phyloP scores from a whole-genome alignment of 37 sponge, comb jelly and placozoan genomes.

The Agelas oroides region DNA sequence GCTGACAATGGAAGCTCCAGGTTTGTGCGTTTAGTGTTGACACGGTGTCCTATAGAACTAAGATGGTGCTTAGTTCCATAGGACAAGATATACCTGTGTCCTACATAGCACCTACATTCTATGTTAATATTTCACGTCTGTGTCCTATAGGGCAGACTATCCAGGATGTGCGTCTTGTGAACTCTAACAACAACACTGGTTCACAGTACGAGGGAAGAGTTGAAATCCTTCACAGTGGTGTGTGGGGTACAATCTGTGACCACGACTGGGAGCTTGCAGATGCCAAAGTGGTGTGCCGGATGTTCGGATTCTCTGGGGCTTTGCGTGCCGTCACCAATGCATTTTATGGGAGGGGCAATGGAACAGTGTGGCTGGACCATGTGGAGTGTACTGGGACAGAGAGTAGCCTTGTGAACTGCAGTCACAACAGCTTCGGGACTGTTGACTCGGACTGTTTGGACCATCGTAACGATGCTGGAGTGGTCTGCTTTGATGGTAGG shows the following conservation, averaged over 20 bases:
- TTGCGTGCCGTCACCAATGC: conserved; percentile 28
- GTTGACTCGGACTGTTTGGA: not conserved
- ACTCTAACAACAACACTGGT: conserved; percentile 23
- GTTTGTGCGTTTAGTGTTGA: too few species aligned
- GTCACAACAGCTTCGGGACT: not conserved
- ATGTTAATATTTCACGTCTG: too few species aligned
- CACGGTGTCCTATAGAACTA: too few species aligned
- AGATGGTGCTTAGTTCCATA: too few species aligned
- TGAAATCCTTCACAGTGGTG: conserved; percentile 46
- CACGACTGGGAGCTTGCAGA: conserved; percentile 32
- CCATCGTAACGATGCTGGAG: conserved; percentile 44
- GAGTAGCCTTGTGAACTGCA: conserved; percentile 9
- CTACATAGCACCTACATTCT: too few species aligned
- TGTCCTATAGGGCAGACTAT: too few species aligned
- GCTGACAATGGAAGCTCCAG: too few species aligned
- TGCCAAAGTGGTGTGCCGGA: conserved; percentile 50
- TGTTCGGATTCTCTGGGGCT: conserved; percentile 47
- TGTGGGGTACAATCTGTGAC: conserved; percentile 65
- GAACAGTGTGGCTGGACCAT: conserved; percentile 16
- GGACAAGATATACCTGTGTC: too few species aligned
- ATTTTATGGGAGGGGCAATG: conserved; percentile 21
- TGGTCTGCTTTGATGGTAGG: conserved; percentile 64
- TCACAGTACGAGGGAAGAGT: conserved; percentile 57
- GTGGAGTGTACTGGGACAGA: conserved; percentile 44
- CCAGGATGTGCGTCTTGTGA: not conserved